Evolutionary conservation across 2,797 vertebrate species (phyloP).

Genomic region (Gallinago solitaria): DNA sequence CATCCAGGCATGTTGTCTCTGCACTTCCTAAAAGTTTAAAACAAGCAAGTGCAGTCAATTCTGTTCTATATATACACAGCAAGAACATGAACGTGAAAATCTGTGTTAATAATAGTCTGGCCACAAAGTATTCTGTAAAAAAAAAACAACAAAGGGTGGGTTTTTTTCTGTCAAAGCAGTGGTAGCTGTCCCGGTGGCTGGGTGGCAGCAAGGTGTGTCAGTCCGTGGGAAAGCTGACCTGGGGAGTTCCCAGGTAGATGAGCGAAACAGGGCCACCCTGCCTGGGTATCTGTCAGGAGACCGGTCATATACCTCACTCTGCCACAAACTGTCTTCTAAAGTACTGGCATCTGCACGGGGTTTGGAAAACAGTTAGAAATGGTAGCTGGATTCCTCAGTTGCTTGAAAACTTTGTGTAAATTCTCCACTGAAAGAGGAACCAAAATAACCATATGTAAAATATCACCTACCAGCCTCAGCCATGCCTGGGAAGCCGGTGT

Average conservation of each 20-base stretch:
- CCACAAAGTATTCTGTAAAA: background rate
- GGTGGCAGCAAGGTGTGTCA: constrained; percentile 37
- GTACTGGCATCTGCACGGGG: background rate
- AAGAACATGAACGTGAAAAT: background rate
- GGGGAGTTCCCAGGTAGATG: constrained; percentile 29
- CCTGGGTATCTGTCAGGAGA: background rate
- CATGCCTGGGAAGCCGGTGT: rapidly evolving
- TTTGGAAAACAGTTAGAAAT: background rate
- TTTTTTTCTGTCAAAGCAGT: background rate
- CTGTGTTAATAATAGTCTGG: background rate
- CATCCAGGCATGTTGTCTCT: background rate
- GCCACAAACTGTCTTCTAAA: background rate
- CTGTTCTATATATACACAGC: background rate
- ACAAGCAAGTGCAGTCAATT: background rate
- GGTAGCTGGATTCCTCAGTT: background rate
- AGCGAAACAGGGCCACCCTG: background rate
- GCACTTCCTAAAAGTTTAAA: background rate
- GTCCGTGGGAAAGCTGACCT: constrained; percentile 50
- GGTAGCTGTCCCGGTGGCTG: background rate
- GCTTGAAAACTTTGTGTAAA: background rate
- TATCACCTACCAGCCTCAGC: background rate
- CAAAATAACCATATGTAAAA: background rate
- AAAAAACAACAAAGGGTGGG: background rate
- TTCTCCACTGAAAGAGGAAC: background rate
- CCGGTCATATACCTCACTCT: background rate